phyloP scores from a whole-genome alignment of 2,797 vertebrate species.

The Spea hammondii region DNA sequence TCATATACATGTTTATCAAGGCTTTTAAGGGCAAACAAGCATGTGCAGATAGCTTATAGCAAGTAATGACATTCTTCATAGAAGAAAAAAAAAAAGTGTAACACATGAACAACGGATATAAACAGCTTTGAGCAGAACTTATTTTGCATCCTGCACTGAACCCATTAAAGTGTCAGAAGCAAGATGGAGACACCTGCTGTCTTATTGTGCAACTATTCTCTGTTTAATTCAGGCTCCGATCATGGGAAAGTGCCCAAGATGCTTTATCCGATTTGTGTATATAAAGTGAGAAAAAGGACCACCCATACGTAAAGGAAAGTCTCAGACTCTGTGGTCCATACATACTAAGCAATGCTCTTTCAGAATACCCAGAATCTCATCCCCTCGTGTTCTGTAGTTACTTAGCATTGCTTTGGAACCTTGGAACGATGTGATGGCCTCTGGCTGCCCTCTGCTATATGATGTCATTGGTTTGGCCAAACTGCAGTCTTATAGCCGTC shows the following conservation, averaged over 20 bases:
- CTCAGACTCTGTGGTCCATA: neutral
- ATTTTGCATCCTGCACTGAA: slow-evolving; percentile 22
- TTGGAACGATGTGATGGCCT: slow-evolving; percentile 5
- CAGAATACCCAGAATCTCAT: neutral
- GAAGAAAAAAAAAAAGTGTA: no score
- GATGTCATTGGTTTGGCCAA: neutral
- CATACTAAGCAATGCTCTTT: neutral
- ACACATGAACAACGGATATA: no score
- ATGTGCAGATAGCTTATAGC: no score
- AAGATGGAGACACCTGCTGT: slow-evolving; percentile 41
- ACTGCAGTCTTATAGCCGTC: neutral
- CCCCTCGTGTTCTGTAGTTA: neutral
- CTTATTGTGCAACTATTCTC: slow-evolving; percentile 10
- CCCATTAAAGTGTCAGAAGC: slow-evolving; percentile 33
- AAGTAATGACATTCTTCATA: no score
- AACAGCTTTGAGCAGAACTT: slow-evolving; percentile 20
- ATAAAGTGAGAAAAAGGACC: slow-evolving; percentile 17
- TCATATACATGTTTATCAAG: no score
- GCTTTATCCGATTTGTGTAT: neutral
- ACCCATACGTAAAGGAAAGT: slow-evolving; percentile 23
- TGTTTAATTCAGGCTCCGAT: slow-evolving; percentile 23
- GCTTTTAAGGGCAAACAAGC: no score
- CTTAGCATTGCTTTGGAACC: neutral
- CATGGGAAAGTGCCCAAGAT: slow-evolving; percentile 46
- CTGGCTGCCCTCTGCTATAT: slow-evolving; percentile 2